Base-by-base conservation (phyloP, 2,888 invertebrate genomes). In the Proisotoma minuta region DNA sequence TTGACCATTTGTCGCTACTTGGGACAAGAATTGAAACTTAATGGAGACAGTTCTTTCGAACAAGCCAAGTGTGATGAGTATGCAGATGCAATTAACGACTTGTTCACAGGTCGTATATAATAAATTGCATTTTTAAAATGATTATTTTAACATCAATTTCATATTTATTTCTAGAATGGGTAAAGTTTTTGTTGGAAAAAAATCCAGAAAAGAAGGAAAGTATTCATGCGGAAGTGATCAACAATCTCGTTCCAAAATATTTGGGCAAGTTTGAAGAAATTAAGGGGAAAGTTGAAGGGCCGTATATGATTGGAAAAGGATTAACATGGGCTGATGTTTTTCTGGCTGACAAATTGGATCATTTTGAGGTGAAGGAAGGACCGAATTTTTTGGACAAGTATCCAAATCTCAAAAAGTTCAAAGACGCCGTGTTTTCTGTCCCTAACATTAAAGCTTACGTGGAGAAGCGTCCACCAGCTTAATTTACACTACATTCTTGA, bases 391-490 rank as follows among this genome's bases (percentile, higher is more conserved):
- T 62, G n/a, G 54, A 62, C 22, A 12, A 43, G 10, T 66, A 59
- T 26, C 62, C 62, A 18, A 43, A 56, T 20, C 20, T 66, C n/a
- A 52, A 50, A 26, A 49, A 54, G 22, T 1, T 57, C 12, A 62
- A 50, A 2, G 57, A 66, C 20, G 29, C 57, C 12, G 60, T 66
- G 3, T 54, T 54, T 22, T 49, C 62, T 2, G 29, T 59, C n/a
- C 60, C 59, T 12, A 56, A 60, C 52, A 60, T 66, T 4, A 66
- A 62, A 24, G 49, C 47, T 15, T 62, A 57, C 29, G 5, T 58
- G 1, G 53, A 58, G 4, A 81, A 79, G 66, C 78, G 84, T 68
- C 84, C 84, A 10, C 10, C 43, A 43, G 20, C 15, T 18, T 43
- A n/a, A 43, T 18, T n/a, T n/a, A 34, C 34, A 34, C 15, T 34